Conservation (phyloP, 2,888 invertebrate genomes). For the Agrotis exclamationis region DNA sequence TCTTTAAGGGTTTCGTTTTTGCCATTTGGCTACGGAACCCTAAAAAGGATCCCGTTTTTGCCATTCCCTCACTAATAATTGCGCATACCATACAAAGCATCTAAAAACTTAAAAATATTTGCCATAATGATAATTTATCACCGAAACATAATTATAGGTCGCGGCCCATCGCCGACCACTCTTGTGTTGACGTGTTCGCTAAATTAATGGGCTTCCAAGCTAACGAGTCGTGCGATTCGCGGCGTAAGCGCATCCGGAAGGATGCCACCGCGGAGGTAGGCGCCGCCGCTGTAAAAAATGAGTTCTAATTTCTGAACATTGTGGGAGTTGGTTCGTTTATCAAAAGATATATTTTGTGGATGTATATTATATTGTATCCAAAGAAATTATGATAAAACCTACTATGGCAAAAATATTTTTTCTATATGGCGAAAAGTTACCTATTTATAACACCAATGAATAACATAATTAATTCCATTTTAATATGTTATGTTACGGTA, state of each 20-base stretch:
- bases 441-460: too few relatives aligned
- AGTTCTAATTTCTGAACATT: constrained; percentile 5
- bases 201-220: constrained; percentile 78
- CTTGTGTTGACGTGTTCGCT: constrained; percentile 81
- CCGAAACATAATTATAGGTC: constrained; percentile 72
- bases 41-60: too few relatives aligned
- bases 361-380: too few relatives aligned
- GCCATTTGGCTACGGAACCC: too few relatives aligned
- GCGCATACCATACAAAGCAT: not conserved
- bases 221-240: constrained; percentile 82
- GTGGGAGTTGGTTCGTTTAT: not conserved
- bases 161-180: constrained; percentile 78
- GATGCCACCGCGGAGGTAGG: constrained; percentile 60
- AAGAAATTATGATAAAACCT: not conserved
- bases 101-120: constrained; percentile 42
- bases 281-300: constrained; percentile 41
- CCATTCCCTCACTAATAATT: too few relatives aligned
- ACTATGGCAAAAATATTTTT: too few relatives aligned
- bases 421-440: too few relatives aligned
- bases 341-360: not conserved
- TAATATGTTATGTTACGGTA: too few relatives aligned
- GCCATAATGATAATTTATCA: constrained; percentile 54
- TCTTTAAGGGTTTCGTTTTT: too few relatives aligned
- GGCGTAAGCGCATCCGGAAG: constrained; percentile 78
- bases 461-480: too few relatives aligned